These are phyloP conservation scores for Enoplosus armatus DNA, from an alignment of 2,797 vertebrate genomes.

Conservation along the genomic window DNA sequence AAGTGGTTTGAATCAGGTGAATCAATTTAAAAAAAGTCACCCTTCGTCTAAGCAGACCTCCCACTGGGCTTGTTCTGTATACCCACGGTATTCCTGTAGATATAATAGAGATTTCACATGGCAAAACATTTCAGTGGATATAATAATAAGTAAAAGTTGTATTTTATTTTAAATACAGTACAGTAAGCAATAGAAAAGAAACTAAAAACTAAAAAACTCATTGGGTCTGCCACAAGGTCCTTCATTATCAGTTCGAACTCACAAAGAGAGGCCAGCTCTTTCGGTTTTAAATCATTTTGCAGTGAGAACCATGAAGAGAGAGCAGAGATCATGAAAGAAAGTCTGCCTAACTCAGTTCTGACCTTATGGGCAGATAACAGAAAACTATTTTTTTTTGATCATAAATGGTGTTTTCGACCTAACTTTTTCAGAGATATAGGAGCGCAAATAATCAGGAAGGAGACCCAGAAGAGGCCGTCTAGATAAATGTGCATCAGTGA, in stretches of 20 bases:
- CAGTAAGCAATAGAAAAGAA: neutral
- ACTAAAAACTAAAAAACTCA: neutral
- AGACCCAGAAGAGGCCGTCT: neutral
- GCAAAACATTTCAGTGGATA: neutral
- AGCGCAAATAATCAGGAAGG: constrained; percentile 25
- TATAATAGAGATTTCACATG: neutral
- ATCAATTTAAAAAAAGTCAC: neutral
- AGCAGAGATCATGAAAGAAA: constrained; percentile 30
- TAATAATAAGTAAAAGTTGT: neutral
- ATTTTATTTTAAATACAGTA: neutral
- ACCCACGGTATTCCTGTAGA: neutral
- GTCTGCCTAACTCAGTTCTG: constrained; percentile 9
- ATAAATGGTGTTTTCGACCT: constrained; percentile 23
- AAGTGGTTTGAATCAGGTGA: neutral
- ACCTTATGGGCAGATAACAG: constrained; percentile 25
- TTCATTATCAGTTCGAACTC: constrained; percentile 29
- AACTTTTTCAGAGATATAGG: constrained; percentile 26
- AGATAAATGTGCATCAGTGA: constrained; percentile 32
- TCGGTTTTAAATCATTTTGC: constrained; percentile 24
- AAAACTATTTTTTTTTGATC: constrained; percentile 21
- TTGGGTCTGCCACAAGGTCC: neutral
- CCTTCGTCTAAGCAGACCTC: constrained; percentile 9
- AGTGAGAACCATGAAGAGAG: neutral
- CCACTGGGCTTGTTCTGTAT: constrained; percentile 16
- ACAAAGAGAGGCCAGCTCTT: neutral